These are phyloP conservation scores for Mus spretus DNA, from an alignment of 2,797 vertebrate species.

Conservation along the genomic window DNA sequence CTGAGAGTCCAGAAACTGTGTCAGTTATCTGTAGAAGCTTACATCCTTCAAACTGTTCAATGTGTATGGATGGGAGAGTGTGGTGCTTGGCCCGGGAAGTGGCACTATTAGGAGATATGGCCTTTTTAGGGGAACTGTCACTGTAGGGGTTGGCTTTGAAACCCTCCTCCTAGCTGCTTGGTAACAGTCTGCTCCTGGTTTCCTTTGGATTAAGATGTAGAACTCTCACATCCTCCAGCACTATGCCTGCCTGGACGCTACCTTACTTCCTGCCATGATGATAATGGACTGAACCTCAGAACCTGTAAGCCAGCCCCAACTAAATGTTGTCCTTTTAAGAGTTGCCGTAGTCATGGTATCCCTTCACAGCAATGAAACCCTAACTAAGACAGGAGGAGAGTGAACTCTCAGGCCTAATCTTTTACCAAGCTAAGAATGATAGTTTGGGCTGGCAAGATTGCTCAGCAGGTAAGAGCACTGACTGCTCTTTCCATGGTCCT, in stretches of 20 bases:
- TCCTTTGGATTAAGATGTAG: neutral
- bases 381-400: neutral
- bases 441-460: too few species aligned
- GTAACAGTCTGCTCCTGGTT: neutral
- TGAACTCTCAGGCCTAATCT: neutral
- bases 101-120: neutral
- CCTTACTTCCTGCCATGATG: neutral
- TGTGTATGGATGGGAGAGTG: neutral
- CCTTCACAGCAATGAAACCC: neutral
- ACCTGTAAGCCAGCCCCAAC: neutral
- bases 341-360: neutral
- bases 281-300: neutral
- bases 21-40: neutral
- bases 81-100: too few species aligned
- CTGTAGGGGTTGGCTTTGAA: too few species aligned
- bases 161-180: neutral
- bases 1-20: constrained; percentile 34
- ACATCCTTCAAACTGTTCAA: constrained; percentile 19
- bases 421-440: neutral
- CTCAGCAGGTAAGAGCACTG: too few species aligned
- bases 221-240: neutral
- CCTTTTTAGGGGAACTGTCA: neutral
- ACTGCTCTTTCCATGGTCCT: too few species aligned
- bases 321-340: neutral
- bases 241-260: neutral